Evolutionary conservation across 2,797 vertebrate genomes (phyloP), one percentile per base, ranked within the genome.

Genomic region (Cuculus canorus): DNA sequence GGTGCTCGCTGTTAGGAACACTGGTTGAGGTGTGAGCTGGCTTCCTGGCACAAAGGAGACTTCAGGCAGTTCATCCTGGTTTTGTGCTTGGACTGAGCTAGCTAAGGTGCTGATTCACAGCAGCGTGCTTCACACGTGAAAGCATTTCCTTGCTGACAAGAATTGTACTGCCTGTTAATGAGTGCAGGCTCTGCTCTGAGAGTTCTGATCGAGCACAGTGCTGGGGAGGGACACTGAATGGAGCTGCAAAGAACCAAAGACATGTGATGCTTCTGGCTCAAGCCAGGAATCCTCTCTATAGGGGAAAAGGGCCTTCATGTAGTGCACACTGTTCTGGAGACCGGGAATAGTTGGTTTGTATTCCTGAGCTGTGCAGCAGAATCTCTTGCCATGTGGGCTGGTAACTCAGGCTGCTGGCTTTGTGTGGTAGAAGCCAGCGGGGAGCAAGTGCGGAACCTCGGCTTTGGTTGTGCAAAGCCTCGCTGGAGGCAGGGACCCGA

Each of bases 401-500:
- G 2, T 43, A 33, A 10, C 17, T n/a, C 3, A 0, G 61, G 63
- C 63, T 54, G 18, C 10, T 54, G 12, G 43, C 52, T 43, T 4
- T 15, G 63, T 23, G n/a, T 21, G 30, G 47, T 37, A 60, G 70
- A 37, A 37, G 24, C 10, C 14, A 8, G 37, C 9, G 43, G 64
- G 39, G 4, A 18, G 56, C 0, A 30, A 23, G 69, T 0, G 8
- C 39, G 65, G 64, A 43, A 30, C 30, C 79, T 28, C 47, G 8
- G 52, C 19, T 30, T 7, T 13, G 61, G 43, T 17, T 19, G 24
- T 25, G 30, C 25, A 7, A 16, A 24, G 45, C 28, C 32, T 37
- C 7, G 5, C 14, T 4, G 17, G 52, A 8, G n/a, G 32, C 1
- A 24, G 48, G 30, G n/a, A 48, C 3, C 70, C 0, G 3, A 19